Percentiles rank a stretch among this genome's conserved stretches.
Evolutionary conservation across 2,888 invertebrate genomes (phyloP).

Genomic region (Sympetrum striolatum): DNA sequence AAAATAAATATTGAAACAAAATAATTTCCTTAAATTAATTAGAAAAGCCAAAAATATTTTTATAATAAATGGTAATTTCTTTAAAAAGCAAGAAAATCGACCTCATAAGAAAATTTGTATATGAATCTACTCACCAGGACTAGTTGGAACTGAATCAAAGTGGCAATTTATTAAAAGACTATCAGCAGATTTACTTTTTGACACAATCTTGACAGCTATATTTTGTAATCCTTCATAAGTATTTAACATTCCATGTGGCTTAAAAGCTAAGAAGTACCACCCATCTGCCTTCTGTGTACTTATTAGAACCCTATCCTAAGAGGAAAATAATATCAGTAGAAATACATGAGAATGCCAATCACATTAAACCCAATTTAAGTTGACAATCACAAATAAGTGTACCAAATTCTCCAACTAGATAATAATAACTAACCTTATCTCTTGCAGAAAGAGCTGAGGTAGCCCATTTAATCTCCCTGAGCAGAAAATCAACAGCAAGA

Average conservation of each 20-base stretch:
- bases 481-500: slow-evolving; percentile 58
- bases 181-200: slow-evolving; percentile 48
- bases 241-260: slow-evolving; percentile 60
- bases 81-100: neutral
- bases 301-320: slow-evolving; percentile 53
- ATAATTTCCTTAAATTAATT: too few species aligned
- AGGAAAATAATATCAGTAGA: neutral
- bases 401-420: too few species aligned
- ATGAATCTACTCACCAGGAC: slow-evolving; percentile 59
- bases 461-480: slow-evolving; percentile 54
- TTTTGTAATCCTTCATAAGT: slow-evolving; percentile 61
- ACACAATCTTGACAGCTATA: slow-evolving; percentile 60
- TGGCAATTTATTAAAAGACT: slow-evolving; percentile 66
- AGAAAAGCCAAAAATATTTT: neutral
- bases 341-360: neutral
- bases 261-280: slow-evolving; percentile 61
- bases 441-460: neutral
- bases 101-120: neutral
- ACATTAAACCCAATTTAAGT: too few species aligned
- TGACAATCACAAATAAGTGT: too few species aligned
- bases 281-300: slow-evolving; percentile 63
- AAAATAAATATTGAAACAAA: too few species aligned
- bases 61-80: neutral
- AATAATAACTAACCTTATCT: slow-evolving; percentile 21
- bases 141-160: slow-evolving; percentile 64